Evolutionary conservation across 2,888 invertebrate genomes (phyloP).

Genomic region (Halictus quadricinctus): DNA sequence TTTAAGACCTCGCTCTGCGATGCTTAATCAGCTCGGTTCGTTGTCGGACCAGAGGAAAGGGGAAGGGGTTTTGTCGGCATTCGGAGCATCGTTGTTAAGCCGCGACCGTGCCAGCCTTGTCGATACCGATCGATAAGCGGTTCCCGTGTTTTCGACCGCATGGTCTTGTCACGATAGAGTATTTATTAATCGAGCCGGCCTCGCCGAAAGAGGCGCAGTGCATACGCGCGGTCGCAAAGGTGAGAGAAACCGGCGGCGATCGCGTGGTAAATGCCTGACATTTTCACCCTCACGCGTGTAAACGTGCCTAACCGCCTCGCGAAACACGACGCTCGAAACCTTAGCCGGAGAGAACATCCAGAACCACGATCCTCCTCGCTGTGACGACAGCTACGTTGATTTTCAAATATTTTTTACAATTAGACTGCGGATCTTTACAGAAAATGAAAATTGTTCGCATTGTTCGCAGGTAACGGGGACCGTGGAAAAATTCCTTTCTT

Average conservation of each 20-base stretch:
- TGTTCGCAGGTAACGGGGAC: too few species aligned
- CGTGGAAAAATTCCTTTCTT: too few species aligned
- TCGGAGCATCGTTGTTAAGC: slow-evolving; percentile 17
- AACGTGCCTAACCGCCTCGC: slow-evolving; percentile 13
- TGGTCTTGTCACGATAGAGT: slow-evolving; percentile 24
- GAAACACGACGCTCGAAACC: not conserved
- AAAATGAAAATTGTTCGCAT: too few species aligned
- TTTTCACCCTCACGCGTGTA: slow-evolving; percentile 57
- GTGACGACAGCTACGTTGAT: not conserved
- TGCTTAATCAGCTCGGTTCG: not conserved
- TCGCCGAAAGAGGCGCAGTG: slow-evolving; percentile 24
- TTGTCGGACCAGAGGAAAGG: too few species aligned
- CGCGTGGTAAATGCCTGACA: slow-evolving; percentile 68
- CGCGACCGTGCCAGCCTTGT: slow-evolving; percentile 3
- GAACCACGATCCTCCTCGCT: not conserved
- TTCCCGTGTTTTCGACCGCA: slow-evolving; percentile 22
- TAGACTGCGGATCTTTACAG: too few species aligned
- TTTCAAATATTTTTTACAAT: not conserved
- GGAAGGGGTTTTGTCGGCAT: not conserved
- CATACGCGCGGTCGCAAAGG: slow-evolving; percentile 39
- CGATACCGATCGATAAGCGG: slow-evolving; percentile 45
- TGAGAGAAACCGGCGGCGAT: slow-evolving; percentile 60
- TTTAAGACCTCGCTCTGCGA: not conserved
- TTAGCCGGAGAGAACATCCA: not conserved
- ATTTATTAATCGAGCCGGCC: slow-evolving; percentile 24